Evolutionary conservation across 2,113 vertebrate genomes (phyloP).

Genomic region (Campylomormyrus numenius): DNA sequence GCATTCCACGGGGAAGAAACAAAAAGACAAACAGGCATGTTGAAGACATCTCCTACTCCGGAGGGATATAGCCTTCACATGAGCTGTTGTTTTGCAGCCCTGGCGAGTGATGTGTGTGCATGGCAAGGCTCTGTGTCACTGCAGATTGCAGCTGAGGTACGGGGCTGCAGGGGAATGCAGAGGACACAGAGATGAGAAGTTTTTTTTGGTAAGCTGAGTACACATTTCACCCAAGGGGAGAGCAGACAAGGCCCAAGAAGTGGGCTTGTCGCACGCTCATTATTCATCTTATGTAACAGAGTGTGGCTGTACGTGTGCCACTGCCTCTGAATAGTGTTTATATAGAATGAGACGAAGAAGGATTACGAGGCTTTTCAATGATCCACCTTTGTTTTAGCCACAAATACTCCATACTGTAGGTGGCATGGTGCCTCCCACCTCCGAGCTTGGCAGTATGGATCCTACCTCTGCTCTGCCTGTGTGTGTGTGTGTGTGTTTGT

Average conservation of each 20-base stretch:
- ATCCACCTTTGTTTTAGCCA: background rate
- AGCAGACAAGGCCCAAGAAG: background rate
- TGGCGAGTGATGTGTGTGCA: background rate
- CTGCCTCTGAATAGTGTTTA: background rate
- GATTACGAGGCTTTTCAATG: background rate
- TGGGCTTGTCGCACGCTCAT: background rate
- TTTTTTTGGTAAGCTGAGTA: background rate
- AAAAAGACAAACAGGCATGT: background rate
- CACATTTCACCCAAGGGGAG: background rate
- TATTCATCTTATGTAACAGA: constrained; percentile 15
- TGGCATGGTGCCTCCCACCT: background rate
- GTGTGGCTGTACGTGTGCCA: background rate
- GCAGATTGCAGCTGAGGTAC: background rate
- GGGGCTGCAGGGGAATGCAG: background rate
- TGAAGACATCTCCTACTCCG: background rate
- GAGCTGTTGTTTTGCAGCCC: background rate
- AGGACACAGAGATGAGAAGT: background rate
- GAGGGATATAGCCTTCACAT: background rate
- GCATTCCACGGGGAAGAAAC: background rate
- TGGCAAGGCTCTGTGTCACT: background rate
- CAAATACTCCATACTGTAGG: background rate
- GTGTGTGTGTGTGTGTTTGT: no score
- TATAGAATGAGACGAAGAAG: background rate
- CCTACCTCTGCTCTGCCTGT: background rate
- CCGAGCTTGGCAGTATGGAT: background rate